Evolutionary conservation across 2,888 invertebrate genomes (phyloP), one percentile per base, ranked within the genome.

Genomic region (Hydrotaea diabolus): DNA sequence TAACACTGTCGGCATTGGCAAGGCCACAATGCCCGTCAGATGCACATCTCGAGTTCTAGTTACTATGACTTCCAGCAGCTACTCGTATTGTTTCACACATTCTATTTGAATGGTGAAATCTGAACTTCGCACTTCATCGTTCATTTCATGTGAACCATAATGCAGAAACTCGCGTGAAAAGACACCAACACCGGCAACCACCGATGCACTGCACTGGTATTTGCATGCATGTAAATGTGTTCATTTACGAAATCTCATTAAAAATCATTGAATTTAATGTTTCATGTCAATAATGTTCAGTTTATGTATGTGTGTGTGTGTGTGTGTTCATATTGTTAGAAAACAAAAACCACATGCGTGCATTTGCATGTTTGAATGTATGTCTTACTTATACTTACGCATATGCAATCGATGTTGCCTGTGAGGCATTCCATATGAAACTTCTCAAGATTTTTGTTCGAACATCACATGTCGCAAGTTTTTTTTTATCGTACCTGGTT

Each of bases 261-360:
- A 83, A 83, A 83, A 62, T 77, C 83, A 83, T 83, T 80, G 80
- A 83, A 71, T 83, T 83, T 80, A 77, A 83, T 74, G 62, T 77
- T 80, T 83, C 39, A 77, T 83, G 69, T 77, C 74, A 80, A 80
- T 80, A 80, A 80, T 80, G 73, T 72, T 62, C 62, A 49, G 66
- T 36, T 59, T 49, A 72, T 83, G 76, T 76, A 43, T 72, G 23
- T 55, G 21, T n/a, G 55, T 43, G 15, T 74, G 59, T 72, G 75
- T 53, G 57, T 72, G 77, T 74, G 77, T 62, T 59, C 74, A 77
- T 74, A 59, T 80, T 69, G 80, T 78, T 77, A 84, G 81, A 59
- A 83, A 80, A 46, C 62, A 66, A 73, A 53, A 64, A 57, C 23
- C 43, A 36, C n/a, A 13, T 77, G 2, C 43, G 23, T 77, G 49